Evolutionary conservation across 2,888 invertebrate genomes (phyloP).

Genomic region (Timema cristinae): DNA sequence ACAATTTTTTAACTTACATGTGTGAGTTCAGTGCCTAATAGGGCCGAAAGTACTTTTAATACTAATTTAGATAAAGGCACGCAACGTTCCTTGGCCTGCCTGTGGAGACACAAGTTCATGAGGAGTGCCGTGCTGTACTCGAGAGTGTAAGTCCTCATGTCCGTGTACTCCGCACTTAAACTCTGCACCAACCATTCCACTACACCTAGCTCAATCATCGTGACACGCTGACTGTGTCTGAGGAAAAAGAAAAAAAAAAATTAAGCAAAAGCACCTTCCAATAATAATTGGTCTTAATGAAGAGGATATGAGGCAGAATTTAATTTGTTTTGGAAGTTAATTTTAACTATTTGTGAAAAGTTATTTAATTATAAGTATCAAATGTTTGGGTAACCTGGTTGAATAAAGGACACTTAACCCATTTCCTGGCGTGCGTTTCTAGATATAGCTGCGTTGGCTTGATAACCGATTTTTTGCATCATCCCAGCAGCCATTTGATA

Average conservation of each 20-base stretch:
- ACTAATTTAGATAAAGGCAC: conserved; percentile 40
- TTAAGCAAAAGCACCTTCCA: too few species aligned
- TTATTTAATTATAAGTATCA: too few species aligned
- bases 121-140: conserved; percentile 63
- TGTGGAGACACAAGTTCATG: conserved; percentile 63
- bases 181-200: conserved; percentile 57
- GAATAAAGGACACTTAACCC: too few species aligned
- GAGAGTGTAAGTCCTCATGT: conserved; percentile 53
- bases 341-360: too few species aligned
- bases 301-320: too few species aligned
- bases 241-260: conserved; percentile 20
- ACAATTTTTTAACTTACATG: conserved; percentile 18
- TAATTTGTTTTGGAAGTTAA: too few species aligned
- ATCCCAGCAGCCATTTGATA: too few species aligned
- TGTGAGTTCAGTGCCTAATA: conserved; percentile 39
- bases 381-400: too few species aligned
- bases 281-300: too few species aligned
- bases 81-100: conserved; percentile 46
- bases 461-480: too few species aligned
- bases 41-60: conserved; percentile 45
- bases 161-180: conserved; percentile 46
- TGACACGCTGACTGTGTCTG: conserved; percentile 53
- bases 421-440: too few species aligned
- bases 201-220: conserved; percentile 58
- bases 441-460: too few species aligned